phyloP scores from a whole-genome alignment of 2,888 invertebrate species.

The Acholoe squamosa region DNA sequence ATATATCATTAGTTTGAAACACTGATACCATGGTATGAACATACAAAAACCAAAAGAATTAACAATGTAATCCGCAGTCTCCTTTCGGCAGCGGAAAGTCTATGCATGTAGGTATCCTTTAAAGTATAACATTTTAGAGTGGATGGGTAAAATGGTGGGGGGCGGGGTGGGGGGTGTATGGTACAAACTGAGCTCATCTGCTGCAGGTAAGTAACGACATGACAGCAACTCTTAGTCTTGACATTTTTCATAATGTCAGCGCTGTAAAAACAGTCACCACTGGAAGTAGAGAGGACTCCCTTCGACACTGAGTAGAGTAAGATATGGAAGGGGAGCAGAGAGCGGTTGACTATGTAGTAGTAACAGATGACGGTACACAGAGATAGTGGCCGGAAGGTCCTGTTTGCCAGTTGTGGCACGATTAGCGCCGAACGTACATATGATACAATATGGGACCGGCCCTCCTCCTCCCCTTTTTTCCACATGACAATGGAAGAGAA shows the following conservation, averaged over 20 bases:
- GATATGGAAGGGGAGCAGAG: background rate
- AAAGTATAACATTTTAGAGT: background rate
- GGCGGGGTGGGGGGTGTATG: background rate
- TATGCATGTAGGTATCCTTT: conserved; percentile 23
- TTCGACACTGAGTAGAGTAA: background rate
- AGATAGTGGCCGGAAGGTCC: conserved; percentile 52
- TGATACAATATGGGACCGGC: no score
- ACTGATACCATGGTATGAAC: conserved; percentile 48
- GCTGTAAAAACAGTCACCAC: conserved; percentile 21
- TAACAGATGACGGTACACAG: background rate
- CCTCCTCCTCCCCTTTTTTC: background rate
- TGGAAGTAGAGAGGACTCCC: background rate
- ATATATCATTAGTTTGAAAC: conserved; percentile 35
- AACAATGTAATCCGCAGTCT: conserved; percentile 16
- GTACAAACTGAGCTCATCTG: background rate
- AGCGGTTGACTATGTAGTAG: background rate
- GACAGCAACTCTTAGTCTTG: background rate
- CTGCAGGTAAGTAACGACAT: background rate
- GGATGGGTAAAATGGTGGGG: background rate
- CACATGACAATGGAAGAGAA: background rate
- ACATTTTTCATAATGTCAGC: background rate
- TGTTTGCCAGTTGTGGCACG: conserved; percentile 1
- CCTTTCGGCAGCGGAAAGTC: background rate
- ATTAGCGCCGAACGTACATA: background rate
- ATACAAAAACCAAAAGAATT: conserved; percentile 41